A percentile compares a stretch with the other conserved stretches of the same genome.
These are phyloP conservation scores for Arnoldichthys spilopterus DNA, from an alignment of 2,797 vertebrate genomes.

Conservation along the genomic window DNA sequence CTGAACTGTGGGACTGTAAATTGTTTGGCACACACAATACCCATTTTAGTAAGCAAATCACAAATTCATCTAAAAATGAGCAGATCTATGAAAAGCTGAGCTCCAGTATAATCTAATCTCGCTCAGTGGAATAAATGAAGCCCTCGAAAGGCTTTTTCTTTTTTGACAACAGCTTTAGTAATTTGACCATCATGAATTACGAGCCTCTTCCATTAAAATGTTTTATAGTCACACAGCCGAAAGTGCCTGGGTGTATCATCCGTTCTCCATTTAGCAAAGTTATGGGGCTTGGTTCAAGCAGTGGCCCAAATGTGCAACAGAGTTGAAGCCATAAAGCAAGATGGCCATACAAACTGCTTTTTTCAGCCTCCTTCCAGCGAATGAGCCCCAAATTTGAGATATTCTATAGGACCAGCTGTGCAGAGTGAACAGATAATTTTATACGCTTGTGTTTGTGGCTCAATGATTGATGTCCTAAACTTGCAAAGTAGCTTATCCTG, in stretches of 20 bases:
- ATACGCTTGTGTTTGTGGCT: background rate
- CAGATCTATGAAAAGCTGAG: background rate
- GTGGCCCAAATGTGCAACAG: constrained; percentile 17
- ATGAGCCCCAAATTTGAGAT: background rate
- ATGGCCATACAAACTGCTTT: background rate
- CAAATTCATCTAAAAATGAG: background rate
- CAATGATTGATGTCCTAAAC: background rate
- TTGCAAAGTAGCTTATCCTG: background rate
- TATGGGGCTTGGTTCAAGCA: background rate
- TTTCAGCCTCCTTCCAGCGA: background rate
- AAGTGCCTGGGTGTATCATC: constrained; percentile 12
- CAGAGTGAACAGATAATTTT: background rate
- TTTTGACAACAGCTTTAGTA: constrained; percentile 30
- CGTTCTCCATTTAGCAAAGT: constrained; percentile 51
- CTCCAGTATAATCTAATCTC: constrained; percentile 23
- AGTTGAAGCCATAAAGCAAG: background rate
- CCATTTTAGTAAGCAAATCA: constrained; percentile 4
- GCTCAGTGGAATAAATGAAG: constrained; percentile 24
- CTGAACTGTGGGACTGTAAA: constrained; percentile 17
- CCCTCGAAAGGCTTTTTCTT: constrained; percentile 21
- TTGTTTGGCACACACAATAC: background rate
- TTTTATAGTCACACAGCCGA: constrained; percentile 16
- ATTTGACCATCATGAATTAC: constrained; percentile 40
- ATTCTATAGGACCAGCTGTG: background rate
- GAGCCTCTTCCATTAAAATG: constrained; percentile 37